Evolutionary conservation across 2,888 invertebrate species (phyloP), one percentile per base, ranked within the genome.

Genomic region (Hesperia comma): DNA sequence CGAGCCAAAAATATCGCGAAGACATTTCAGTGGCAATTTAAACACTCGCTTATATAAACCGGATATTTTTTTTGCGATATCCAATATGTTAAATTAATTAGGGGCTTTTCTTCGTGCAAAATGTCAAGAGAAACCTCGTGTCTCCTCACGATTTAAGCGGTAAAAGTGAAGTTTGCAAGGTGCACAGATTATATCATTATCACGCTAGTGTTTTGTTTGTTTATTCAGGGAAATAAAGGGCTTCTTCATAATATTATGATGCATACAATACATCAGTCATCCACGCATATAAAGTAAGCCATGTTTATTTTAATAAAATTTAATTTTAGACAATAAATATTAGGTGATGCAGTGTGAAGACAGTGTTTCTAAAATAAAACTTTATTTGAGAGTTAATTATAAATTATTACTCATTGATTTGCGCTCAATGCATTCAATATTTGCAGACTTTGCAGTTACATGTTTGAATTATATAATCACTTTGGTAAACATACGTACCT

Each of bases 61-160:
- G 43, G 62, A 46, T 55, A 55, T 43, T 43, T 43, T 53, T 62
- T 54, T 62, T 62, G 62, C 54, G 26, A 26, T 55, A 43, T 55
- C 43, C 62, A 43, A 62, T 55, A 54, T 55, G 62, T 62, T 62
- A 43, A 54, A 62, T 62, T 62, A 62, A 62, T 62, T 62, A 62
- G 55, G 33, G 14, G 62, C 46, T 46, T 63, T 63, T 49, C 63
- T 46, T 41, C 62, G 46, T 21, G 56, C 46, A 56, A 63, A 54
- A 63, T 63, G 63, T 63, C 63, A 56, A 63, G 63, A 56, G 63
- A 63, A 63, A 63, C 46, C 15, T 55, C 32, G 40, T 53, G 37
- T 51, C 51, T 51, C 41, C 33, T 21, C 56, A 63, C 56, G 63
- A 33, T 17, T 54, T 33, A 12, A 26, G 12, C 43, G 32, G 54